Evolutionary conservation across 2,797 vertebrate genomes (phyloP).

Genomic region (Pipistrellus pygmaeus): DNA sequence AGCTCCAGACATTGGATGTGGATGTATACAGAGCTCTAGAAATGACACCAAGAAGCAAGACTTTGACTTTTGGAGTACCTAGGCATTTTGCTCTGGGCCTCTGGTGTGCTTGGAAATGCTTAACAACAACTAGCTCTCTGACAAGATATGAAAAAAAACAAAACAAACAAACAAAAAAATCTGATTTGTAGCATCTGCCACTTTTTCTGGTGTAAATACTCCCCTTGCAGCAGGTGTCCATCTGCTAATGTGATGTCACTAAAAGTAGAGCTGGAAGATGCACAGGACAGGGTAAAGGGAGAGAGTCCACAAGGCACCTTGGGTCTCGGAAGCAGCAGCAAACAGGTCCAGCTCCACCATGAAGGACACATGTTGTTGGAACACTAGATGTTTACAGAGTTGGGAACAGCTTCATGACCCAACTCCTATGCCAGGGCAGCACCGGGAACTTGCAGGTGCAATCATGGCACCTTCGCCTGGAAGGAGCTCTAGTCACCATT

Average conservation of each 20-base stretch:
- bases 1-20: neutral
- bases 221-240: accelerated
- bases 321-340: accelerated
- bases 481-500: neutral
- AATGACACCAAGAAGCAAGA: accelerated
- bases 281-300: accelerated
- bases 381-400: too few species aligned
- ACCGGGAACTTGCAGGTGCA: neutral
- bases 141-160: accelerated
- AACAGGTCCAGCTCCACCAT: accelerated
- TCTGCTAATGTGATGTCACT: accelerated
- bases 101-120: neutral
- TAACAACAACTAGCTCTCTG: too few species aligned
- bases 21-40: neutral
- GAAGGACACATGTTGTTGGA: accelerated
- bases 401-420: neutral
- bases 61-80: accelerated
- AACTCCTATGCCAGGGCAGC: accelerated
- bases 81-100: accelerated
- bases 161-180: too few species aligned
- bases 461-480: accelerated
- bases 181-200: accelerated
- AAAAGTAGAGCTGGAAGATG: neutral
- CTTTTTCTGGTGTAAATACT: neutral
- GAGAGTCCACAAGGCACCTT: neutral